Base-by-base conservation (phyloP, 2,888 invertebrate species). In the Oxytorus armatus region DNA sequence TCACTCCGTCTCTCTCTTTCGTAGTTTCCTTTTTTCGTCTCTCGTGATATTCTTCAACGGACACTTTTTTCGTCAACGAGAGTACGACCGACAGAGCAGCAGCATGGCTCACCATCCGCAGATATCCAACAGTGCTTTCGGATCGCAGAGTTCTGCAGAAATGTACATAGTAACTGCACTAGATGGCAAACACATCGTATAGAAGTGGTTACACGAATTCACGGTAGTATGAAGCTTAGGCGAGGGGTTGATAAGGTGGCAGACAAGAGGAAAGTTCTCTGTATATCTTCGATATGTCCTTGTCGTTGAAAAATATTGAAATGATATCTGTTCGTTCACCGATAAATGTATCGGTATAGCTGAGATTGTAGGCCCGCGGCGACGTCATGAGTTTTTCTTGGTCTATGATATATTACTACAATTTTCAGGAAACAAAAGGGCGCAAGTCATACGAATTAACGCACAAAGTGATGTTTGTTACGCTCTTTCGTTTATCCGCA, bases 241-340 rank as follows among this genome's bases (percentile, higher is more conserved):
- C 42, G 21, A 29, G n/a, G 25, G 4, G 21, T 73, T 42, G 73
- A 63, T 63, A 73, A 44, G 53, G 25, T 29, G 51, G 25, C 29
- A 47, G 29, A 53, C 51, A 68, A 68, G 49, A 73, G 36, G 29
- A 53, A 25, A 36, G 55, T 16, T 39, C 29, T n/a, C 29, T 11
- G 14, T 3, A 16, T 51, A 44, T 51, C 36, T 47, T 25, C 72
- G 51, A 59, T 66, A 16, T 59, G 49, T 23, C 11, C 70, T 33
- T 53, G 76, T 53, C 55, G 59, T 61, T 69, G 42, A 59, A 72
- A 79, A 66, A 66, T 76, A 72, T 76, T 76, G 70, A 72, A 76
- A 72, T 72, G 69, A 79, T 79, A 18, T 72, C 53, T 76, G 65
- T 70, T 63, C 53, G 53, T 63, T 42, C 21, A 7, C 23, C 11